Base-by-base conservation (phyloP, 2,113 vertebrate genomes). In the Petaurus breviceps region DNA sequence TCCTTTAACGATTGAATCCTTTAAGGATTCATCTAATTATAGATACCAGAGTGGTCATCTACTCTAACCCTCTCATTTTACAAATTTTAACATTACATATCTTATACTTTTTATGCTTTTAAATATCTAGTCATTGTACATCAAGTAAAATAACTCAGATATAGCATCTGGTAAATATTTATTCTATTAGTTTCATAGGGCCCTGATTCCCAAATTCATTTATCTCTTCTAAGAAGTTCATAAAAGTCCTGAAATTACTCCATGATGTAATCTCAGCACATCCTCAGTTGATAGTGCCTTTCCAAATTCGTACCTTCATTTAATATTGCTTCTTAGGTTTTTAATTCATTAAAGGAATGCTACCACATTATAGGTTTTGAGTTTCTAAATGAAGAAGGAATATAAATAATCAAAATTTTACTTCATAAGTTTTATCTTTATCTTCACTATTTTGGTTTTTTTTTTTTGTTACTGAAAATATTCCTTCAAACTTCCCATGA, bases 351-450 rank as follows among this genome's bases (percentile, higher is more conserved):
- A 37, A 50, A 26, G 12, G 93, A 94, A 53, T 97, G 54, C 3
- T 51, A 14, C 12, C 22, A 9, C 55, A 94, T 11, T 1, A 1
- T 12, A 92, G 19, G 49, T 26, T 2, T 2, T 93, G 43, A 31
- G 22, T 94, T 55, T 77, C 92, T 93, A 92, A 90, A 61, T n/a
- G 37, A 1, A 6, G 14, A 77, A n/a, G 26, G 14, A 77, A 77
- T n/a, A 19, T 6, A 19, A 61, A 52, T 94, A 91, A 47, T 77
- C 49, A 95, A 90, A 90, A 94, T 37, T 94, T 84, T 94, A 6
- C 2, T 8, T 55, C 0, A 46, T 93, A 57, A 93, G 55, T 31
- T n/a, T 4, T 61, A 91, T 3, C 8, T 2, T 91, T 54, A 3
- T 24, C 93, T 92, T 94, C 6, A 49, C 8, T 92, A 54, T 22